phyloP scores from a whole-genome alignment of 2,888 invertebrate species.

The Leptinotarsa haldemani region DNA sequence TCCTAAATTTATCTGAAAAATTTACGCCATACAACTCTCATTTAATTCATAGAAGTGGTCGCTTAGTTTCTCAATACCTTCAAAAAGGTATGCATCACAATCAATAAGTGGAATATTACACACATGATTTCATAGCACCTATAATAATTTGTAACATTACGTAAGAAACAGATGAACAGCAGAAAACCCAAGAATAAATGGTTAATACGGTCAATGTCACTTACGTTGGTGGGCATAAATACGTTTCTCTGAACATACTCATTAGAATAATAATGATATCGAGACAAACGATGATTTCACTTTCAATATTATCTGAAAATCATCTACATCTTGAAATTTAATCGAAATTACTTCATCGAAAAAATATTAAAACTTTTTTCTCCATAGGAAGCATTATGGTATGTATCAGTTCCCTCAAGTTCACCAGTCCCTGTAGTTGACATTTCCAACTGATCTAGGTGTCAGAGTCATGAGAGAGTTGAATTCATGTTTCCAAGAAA shows the following conservation, averaged over 20 bases:
- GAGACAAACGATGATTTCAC: neutral
- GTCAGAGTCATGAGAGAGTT: too few relatives aligned
- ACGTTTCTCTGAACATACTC: neutral
- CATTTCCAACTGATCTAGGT: too few relatives aligned
- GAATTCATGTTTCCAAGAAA: too few relatives aligned
- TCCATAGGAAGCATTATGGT: too few relatives aligned
- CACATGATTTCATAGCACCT: conserved; percentile 12
- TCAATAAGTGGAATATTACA: neutral
- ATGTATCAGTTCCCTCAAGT: too few relatives aligned
- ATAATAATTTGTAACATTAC: conserved; percentile 11
- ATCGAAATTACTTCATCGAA: too few relatives aligned
- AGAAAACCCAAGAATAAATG: conserved; percentile 16
- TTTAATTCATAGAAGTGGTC: neutral
- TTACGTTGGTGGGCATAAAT: conserved; percentile 6
- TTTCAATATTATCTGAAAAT: neutral
- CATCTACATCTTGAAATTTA: neutral
- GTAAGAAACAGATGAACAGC: conserved; percentile 15
- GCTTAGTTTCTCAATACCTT: neutral
- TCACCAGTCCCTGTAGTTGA: too few relatives aligned
- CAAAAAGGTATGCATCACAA: neutral
- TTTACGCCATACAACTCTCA: neutral
- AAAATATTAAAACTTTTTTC: too few relatives aligned
- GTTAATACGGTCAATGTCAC: conserved; percentile 25
- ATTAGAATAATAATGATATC: conserved; percentile 7
- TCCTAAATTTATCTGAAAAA: neutral